phyloP scores from a whole-genome alignment of 2,797 vertebrate genomes.

The Phataginus tricuspis region DNA sequence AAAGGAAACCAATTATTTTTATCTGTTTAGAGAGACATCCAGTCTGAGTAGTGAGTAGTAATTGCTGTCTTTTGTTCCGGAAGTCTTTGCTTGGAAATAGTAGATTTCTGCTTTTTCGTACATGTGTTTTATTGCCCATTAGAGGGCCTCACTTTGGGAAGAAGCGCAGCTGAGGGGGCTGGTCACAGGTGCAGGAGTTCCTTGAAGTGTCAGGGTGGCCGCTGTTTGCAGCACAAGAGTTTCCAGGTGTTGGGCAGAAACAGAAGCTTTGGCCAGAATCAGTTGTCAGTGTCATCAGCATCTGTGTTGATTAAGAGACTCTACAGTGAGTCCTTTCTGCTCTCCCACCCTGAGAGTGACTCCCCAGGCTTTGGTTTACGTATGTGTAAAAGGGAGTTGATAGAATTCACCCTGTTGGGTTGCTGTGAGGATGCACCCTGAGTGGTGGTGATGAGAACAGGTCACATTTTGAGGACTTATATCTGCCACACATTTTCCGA shows the following conservation, averaged over 20 bases:
- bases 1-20: slow-evolving; percentile 37
- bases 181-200: background rate
- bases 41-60: background rate
- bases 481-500: background rate
- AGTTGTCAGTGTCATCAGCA: background rate
- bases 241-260: background rate
- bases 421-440: background rate
- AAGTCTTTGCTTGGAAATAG: slow-evolving; percentile 12
- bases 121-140: background rate
- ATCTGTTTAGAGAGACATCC: background rate
- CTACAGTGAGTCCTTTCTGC: background rate
- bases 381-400: background rate
- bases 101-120: background rate
- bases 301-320: background rate
- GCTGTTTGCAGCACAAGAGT: background rate
- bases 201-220: background rate
- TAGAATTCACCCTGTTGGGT: background rate
- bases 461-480: background rate
- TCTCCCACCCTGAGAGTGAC: background rate
- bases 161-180: background rate
- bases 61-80: slow-evolving; percentile 5
- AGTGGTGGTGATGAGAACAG: background rate
- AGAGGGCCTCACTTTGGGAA: background rate
- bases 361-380: background rate
- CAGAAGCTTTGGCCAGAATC: background rate